Evolutionary conservation across 2,888 invertebrate genomes (phyloP).

Genomic region (Chloromyia formosa): DNA sequence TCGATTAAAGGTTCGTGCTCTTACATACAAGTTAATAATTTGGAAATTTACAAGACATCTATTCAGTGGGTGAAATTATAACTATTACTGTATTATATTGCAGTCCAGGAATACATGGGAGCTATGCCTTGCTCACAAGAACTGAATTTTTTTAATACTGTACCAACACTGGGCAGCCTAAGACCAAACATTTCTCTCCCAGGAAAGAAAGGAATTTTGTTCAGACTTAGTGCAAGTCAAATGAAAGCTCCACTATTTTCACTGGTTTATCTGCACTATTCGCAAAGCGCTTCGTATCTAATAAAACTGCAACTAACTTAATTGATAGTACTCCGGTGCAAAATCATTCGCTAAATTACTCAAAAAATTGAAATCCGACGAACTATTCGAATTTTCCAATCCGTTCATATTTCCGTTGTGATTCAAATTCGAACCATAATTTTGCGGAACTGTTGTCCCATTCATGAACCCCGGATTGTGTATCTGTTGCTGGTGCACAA

Average conservation of each 20-base stretch:
- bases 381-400: conserved; percentile 87
- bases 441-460: conserved; percentile 63
- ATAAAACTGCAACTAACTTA: conserved; percentile 61
- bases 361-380: conserved; percentile 93
- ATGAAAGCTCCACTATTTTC: not conserved
- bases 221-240: no score
- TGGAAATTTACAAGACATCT: conserved; percentile 13
- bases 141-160: no score
- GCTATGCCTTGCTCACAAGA: no score
- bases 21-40: conserved; percentile 22
- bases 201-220: no score
- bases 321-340: conserved; percentile 85
- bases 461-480: conserved; percentile 67
- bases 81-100: conserved; percentile 10
- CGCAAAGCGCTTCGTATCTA: not conserved
- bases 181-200: no score
- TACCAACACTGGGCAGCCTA: no score
- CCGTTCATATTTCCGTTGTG: conserved; percentile 55
- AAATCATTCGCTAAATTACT: conserved; percentile 93
- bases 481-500: conserved; percentile 49
- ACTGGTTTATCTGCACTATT: not conserved
- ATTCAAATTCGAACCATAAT: conserved; percentile 67
- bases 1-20: not conserved
- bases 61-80: not conserved
- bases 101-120: not conserved